These are phyloP conservation scores for Ennomos quercinarius DNA, from an alignment of 2,888 invertebrate genomes.

Conservation along the genomic window DNA sequence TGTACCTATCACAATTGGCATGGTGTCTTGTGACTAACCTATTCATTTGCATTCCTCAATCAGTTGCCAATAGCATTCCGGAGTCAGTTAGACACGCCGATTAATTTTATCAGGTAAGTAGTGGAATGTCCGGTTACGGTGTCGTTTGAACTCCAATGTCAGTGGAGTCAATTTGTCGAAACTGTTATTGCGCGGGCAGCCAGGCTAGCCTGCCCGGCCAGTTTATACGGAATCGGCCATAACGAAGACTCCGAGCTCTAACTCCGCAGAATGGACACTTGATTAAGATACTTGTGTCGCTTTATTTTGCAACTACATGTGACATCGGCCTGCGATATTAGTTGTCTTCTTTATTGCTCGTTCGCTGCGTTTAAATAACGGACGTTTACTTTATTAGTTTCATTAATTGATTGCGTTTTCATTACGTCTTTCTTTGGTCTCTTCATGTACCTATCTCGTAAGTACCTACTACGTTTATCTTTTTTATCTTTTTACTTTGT, in stretches of 20 bases:
- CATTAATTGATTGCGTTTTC: constrained; percentile 10
- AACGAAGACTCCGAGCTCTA: constrained; percentile 73
- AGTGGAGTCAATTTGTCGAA: constrained; percentile 80
- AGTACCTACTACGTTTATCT: too few relatives aligned
- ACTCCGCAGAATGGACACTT: constrained; percentile 78
- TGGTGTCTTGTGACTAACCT: too few relatives aligned
- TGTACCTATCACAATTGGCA: too few relatives aligned
- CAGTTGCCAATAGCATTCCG: constrained; percentile 5
- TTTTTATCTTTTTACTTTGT: too few relatives aligned
- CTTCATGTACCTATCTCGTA: too few relatives aligned
- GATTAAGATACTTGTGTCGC: constrained; percentile 82
- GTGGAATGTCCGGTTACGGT: constrained; percentile 57
- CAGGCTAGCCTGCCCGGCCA: constrained; percentile 54
- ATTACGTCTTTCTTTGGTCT: background rate
- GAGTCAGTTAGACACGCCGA: constrained; percentile 24
- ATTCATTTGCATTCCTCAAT: constrained; percentile 15
- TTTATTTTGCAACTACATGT: constrained; percentile 81
- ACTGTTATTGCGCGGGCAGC: constrained; percentile 76
- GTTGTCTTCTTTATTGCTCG: constrained; percentile 75
- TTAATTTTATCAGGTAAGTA: constrained; percentile 42
- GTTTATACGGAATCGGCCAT: constrained; percentile 75
- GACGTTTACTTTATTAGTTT: constrained; percentile 7
- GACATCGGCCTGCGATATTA: constrained; percentile 59
- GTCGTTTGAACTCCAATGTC: constrained; percentile 66
- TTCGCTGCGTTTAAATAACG: constrained; percentile 41